Evolutionary conservation across 1,140 invertebrate genomes (phyloP), one percentile per base, ranked within the genome.

Genomic region (Drosophila rhopaloa): DNA sequence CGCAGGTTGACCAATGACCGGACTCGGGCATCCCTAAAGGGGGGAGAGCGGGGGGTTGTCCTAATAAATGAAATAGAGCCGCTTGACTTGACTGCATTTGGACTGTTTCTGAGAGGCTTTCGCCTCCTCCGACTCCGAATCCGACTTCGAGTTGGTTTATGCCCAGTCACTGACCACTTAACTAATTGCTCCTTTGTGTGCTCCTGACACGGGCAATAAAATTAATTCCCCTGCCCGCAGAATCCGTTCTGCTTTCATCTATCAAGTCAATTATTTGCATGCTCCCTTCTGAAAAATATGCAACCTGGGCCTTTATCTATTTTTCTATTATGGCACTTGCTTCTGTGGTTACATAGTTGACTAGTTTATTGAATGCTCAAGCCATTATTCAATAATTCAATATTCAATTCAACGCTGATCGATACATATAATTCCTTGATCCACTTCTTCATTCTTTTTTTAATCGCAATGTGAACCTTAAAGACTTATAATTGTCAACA

Each of bases 131-230:
- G 54, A 29, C 27, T 58, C 16, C 29, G 50, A 11, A 7, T 54
- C 37, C 41, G 14, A 54, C 50, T 57, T 50, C 50, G 27, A 62
- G 51, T 75, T 86, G 61, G 71, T 89, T 88, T 88, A 89, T 89
- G 76, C 62, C 83, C 71, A 83, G 63, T 71, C 76, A 81, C 67
- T 81, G 83, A 66, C 84, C 83, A 89, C 83, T 89, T 88, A 89
- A 83, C 84, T 88, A 89, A 89, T 88, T 88, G 83, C 72, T 78
- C 53, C 76, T 83, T 89, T 89, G 79, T 89, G 76, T 88, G 83
- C 66, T 59, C 62, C 79, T 88, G 83, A 88, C 83, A 88, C 76
- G 79, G 59, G 63, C 83, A 71, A 89, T 83, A 73, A 89, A 89
- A 89, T 83, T 79, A 88, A 76, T 83, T 66, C 44, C 55, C 19